These are phyloP conservation scores for Fissipunctia ypsillon DNA, from an alignment of 2,888 invertebrate genomes.

Conservation along the genomic window DNA sequence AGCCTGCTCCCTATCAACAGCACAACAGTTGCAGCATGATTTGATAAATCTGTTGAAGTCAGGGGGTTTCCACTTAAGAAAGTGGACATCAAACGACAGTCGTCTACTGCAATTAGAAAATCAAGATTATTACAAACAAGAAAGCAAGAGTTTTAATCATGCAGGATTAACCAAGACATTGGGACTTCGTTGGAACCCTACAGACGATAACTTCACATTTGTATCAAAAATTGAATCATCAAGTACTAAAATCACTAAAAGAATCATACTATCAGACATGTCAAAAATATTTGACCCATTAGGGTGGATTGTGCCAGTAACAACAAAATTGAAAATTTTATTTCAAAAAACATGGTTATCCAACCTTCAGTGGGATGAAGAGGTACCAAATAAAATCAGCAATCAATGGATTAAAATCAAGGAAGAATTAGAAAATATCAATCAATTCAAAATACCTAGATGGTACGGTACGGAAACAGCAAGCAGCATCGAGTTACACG, in stretches of 20 bases:
- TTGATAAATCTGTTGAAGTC: too few relatives aligned
- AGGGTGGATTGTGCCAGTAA: slow-evolving; percentile 48
- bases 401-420: not conserved
- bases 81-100: not conserved
- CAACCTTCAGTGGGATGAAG: slow-evolving; percentile 30
- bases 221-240: not conserved
- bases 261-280: slow-evolving; percentile 12
- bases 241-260: not conserved
- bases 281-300: too few relatives aligned
- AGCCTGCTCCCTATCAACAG: too few relatives aligned
- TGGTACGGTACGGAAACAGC: not conserved
- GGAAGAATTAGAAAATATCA: too few relatives aligned
- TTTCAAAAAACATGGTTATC: slow-evolving; percentile 41
- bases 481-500: not conserved
- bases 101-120: too few relatives aligned
- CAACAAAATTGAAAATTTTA: slow-evolving; percentile 46
- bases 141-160: too few relatives aligned
- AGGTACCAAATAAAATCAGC: not conserved
- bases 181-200: not conserved
- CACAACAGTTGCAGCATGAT: too few relatives aligned
- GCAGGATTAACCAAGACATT: too few relatives aligned
- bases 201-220: not conserved
- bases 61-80: too few relatives aligned
- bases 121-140: too few relatives aligned
- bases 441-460: too few relatives aligned